A percentile compares a stretch with the other conserved stretches of the same genome.
Conservation (phyloP, 2,888 invertebrate species). For the Pammene aurita region DNA sequence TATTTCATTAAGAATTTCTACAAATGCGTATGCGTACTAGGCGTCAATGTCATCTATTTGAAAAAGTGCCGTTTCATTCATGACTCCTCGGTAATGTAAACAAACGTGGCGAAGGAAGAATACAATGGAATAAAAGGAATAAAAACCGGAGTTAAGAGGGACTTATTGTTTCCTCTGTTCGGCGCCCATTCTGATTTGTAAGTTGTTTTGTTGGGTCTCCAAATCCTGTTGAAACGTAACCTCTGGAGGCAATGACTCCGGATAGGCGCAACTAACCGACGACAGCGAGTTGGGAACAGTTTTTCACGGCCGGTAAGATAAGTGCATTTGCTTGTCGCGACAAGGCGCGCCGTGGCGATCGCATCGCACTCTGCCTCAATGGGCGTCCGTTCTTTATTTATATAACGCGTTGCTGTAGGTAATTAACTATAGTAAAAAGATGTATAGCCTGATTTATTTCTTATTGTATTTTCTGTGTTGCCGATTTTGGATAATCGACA, state of each 20-base stretch:
- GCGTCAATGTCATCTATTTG: slow-evolving; percentile 30
- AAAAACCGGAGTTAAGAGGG: slow-evolving; percentile 56
- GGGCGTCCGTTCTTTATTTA: slow-evolving; percentile 78
- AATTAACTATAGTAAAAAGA: slow-evolving; percentile 79
- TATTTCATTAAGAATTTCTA: slow-evolving; percentile 52
- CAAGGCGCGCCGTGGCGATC: slow-evolving; percentile 76
- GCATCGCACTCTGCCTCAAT: slow-evolving; percentile 71
- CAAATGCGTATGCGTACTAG: slow-evolving; percentile 3
- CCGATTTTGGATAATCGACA: slow-evolving; percentile 41
- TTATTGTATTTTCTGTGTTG: slow-evolving; percentile 60
- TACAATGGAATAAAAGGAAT: slow-evolving; percentile 60
- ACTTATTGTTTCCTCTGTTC: slow-evolving; percentile 68
- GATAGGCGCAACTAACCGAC: slow-evolving; percentile 77
- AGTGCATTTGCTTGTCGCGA: slow-evolving; percentile 83
- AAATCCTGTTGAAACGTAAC: slow-evolving; percentile 70
- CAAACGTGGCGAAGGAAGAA: slow-evolving; percentile 51
- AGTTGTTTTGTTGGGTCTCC: slow-evolving; percentile 64
- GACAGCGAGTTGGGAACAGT: slow-evolving; percentile 74
- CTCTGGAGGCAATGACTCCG: slow-evolving; percentile 73
- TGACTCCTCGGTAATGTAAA: slow-evolving; percentile 47
- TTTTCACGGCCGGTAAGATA: slow-evolving; percentile 81
- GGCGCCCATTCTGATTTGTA: slow-evolving; percentile 61
- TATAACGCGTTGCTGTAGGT: slow-evolving; percentile 72
- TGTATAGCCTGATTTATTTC: slow-evolving; percentile 75
- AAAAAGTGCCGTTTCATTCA: slow-evolving; percentile 41